These are phyloP conservation scores for Pseudorectes ferrugineus DNA, from an alignment of 2,113 vertebrate species.

Conservation along the genomic window DNA sequence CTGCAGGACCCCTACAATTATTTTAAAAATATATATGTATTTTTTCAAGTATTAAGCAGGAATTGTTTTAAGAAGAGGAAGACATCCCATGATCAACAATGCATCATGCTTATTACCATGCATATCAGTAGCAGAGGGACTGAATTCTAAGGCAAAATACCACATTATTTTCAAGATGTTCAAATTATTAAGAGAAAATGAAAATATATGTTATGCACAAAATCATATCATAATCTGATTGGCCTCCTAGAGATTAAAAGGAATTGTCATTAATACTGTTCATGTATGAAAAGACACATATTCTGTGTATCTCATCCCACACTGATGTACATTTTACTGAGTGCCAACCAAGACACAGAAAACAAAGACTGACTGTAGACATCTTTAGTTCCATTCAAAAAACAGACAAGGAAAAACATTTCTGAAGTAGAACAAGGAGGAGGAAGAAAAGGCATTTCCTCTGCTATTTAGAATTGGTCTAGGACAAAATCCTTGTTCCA, in stretches of 20 bases:
- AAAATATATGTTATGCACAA: background rate
- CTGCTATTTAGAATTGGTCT: background rate
- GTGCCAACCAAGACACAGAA: background rate
- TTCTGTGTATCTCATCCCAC: background rate
- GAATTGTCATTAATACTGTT: background rate
- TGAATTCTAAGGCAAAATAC: background rate
- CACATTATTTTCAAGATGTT: background rate
- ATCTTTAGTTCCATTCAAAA: background rate
- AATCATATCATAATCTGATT: background rate
- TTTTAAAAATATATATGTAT: background rate
- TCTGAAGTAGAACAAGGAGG: background rate
- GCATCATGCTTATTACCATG: background rate
- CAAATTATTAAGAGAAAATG: background rate
- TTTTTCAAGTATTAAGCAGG: background rate
- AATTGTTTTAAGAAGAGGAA: background rate
- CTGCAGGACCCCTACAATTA: constrained; percentile 80
- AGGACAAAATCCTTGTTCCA: background rate
- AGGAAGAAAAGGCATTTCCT: background rate
- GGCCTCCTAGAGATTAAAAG: background rate
- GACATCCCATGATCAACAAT: background rate
- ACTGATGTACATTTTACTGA: background rate
- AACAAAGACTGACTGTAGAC: background rate
- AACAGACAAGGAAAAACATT: background rate
- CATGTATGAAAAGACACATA: background rate
- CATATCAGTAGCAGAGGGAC: background rate